Evolutionary conservation across 1,140 invertebrate species (phyloP).

Genomic region (Thaumatotibia leucotreta): DNA sequence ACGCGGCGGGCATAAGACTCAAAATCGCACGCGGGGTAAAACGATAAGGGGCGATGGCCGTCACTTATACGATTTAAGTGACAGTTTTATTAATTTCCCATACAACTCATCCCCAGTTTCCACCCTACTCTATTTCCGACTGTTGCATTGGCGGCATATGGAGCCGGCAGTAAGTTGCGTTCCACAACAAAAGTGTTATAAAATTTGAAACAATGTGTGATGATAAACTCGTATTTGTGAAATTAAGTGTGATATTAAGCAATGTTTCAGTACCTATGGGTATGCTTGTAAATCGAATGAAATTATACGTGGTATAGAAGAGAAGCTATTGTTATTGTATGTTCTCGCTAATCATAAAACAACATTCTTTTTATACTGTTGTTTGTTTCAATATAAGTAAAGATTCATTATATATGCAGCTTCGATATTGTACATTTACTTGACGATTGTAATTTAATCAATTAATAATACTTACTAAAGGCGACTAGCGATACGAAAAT

Average conservation of each 20-base stretch:
- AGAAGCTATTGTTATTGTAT: no score
- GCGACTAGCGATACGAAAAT: constrained; percentile 43
- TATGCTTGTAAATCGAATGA: background rate
- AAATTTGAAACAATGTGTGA: constrained; percentile 11
- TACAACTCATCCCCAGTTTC: constrained; percentile 72
- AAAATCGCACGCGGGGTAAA: constrained; percentile 29
- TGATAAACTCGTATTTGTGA: background rate
- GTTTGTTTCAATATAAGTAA: no score
- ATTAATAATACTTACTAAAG: constrained; percentile 28
- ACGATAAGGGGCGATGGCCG: constrained; percentile 49
- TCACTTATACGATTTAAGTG: constrained; percentile 79
- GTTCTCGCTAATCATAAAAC: no score
- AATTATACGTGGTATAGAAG: no score
- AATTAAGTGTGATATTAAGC: background rate
- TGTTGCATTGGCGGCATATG: constrained; percentile 58
- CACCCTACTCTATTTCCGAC: constrained; percentile 61
- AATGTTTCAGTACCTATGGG: background rate
- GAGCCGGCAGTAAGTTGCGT: constrained; percentile 34
- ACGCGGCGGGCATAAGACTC: constrained; percentile 27
- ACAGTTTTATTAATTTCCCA: constrained; percentile 86
- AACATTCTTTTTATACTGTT: no score
- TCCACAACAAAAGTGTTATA: constrained; percentile 21
- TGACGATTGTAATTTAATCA: background rate
- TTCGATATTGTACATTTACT: background rate
- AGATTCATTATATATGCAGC: no score